A percentile compares a stretch with the other conserved stretches of the same genome.
Evolutionary conservation across 2,113 vertebrate genomes (phyloP).

Genomic region (Tyto alba): DNA sequence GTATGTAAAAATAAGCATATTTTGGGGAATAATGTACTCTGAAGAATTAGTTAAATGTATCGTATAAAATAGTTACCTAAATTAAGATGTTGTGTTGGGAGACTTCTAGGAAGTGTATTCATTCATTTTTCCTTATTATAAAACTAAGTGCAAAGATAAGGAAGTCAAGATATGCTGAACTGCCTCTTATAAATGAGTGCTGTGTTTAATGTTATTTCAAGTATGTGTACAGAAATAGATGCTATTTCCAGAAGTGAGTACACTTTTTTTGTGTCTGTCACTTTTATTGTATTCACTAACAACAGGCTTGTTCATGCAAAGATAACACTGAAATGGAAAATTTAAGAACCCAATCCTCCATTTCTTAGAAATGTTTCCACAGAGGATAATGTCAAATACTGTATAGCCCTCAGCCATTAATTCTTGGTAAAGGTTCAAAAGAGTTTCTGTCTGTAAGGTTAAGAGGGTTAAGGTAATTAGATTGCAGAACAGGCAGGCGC

Average conservation of each 20-base stretch:
- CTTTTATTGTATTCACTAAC: not conserved
- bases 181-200: not conserved
- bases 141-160: not conserved
- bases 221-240: not conserved
- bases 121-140: not conserved
- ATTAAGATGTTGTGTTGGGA: not conserved
- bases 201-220: not conserved
- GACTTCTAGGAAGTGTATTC: not conserved
- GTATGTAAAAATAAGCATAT: not conserved
- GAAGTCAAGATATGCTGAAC: not conserved
- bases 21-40: not conserved
- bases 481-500: not conserved
- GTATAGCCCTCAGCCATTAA: not conserved
- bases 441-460: not conserved
- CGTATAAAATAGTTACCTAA: not conserved
- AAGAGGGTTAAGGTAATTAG: not conserved
- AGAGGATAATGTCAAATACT: not conserved
- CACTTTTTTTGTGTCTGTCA: not conserved
- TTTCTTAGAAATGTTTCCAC: not conserved
- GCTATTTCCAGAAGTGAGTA: not conserved
- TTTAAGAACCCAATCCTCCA: not conserved
- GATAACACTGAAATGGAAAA: not conserved
- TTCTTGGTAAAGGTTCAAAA: not conserved
- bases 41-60: not conserved
- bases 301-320: not conserved